Conservation (phyloP, 2,888 invertebrate species). For the Mythimna pallens region DNA sequence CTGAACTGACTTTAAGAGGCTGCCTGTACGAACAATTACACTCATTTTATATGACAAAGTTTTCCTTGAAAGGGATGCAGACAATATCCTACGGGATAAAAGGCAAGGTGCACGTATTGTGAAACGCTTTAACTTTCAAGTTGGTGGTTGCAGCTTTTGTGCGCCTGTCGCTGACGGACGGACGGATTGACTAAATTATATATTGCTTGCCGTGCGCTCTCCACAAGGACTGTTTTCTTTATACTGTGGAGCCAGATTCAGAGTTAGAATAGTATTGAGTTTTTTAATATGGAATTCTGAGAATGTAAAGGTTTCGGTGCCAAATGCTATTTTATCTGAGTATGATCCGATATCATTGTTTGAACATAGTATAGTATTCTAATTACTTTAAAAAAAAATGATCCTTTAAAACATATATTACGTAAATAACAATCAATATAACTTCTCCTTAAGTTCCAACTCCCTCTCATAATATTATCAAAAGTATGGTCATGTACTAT, state of each 20-base stretch:
- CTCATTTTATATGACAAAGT: conserved; percentile 69
- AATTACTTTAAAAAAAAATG: neutral
- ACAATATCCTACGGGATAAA: conserved; percentile 68
- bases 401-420: neutral
- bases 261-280: neutral
- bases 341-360: neutral
- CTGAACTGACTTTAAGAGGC: conserved; percentile 70
- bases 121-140: conserved; percentile 49
- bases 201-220: conserved; percentile 24
- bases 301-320: neutral
- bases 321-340: neutral
- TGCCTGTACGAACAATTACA: conserved; percentile 72
- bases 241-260: conserved; percentile 16
- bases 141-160: conserved; percentile 64
- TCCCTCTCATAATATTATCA: conserved; percentile 49
- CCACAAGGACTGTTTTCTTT: conserved; percentile 32
- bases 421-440: neutral
- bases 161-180: conserved; percentile 38
- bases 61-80: conserved; percentile 67
- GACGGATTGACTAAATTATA: conserved; percentile 55
- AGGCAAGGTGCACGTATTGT: conserved; percentile 70
- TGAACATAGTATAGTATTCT: too few species aligned
- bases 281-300: neutral
- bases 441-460: conserved; percentile 40
- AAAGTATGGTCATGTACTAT: conserved; percentile 35